Evolutionary conservation across 2,797 vertebrate species (phyloP).

Genomic region (Epinephelus awoara): DNA sequence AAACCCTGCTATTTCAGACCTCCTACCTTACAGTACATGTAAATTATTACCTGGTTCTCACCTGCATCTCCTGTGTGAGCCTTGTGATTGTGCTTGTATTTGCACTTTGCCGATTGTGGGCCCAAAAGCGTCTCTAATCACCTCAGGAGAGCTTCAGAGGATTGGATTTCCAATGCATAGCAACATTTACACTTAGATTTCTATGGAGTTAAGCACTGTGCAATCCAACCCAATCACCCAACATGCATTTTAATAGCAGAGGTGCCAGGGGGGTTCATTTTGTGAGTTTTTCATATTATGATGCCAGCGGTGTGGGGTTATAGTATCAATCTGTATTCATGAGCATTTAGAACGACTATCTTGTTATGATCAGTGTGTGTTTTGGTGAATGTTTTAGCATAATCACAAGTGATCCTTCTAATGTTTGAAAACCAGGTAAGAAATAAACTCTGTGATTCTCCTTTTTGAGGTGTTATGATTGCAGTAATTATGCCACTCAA

Average conservation of each 20-base stretch:
- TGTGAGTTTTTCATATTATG: constrained; percentile 6
- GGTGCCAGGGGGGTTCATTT: neutral
- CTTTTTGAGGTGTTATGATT: constrained; percentile 9
- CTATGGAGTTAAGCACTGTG: neutral
- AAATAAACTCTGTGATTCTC: neutral
- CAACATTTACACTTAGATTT: constrained; percentile 3
- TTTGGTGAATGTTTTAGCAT: neutral
- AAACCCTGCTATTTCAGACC: neutral
- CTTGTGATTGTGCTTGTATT: constrained; percentile 19
- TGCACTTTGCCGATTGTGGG: constrained; percentile 4
- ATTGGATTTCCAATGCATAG: neutral
- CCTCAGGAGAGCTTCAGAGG: neutral
- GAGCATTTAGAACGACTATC: neutral
- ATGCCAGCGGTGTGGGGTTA: neutral
- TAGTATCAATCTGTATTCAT: constrained; percentile 33
- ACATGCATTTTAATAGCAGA: constrained; percentile 15
- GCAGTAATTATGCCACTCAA: constrained; percentile 1
- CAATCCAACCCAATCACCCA: constrained; percentile 21
- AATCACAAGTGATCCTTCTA: neutral
- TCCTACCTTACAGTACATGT: neutral
- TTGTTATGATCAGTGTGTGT: neutral
- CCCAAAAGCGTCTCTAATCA: constrained; percentile 17
- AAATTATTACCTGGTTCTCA: constrained; percentile 7
- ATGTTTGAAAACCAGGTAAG: neutral
- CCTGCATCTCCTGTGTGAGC: neutral